phyloP scores from a whole-genome alignment of 1,140 invertebrate species.

The Coboldia fuscipes region DNA sequence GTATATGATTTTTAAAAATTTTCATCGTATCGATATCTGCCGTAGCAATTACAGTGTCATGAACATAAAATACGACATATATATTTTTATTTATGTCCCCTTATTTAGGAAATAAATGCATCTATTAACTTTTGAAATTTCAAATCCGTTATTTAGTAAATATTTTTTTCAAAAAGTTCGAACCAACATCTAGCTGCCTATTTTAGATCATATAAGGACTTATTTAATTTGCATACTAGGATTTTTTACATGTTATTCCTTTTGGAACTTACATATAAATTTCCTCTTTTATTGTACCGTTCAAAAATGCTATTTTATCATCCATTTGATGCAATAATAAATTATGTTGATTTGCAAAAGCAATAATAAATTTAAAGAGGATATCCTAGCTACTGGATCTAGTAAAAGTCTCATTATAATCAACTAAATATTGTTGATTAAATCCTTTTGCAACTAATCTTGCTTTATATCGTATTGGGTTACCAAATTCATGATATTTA shows the following conservation, averaged over 20 bases:
- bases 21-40: conserved; percentile 2
- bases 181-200: conserved; percentile 17
- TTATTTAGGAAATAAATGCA: conserved; percentile 8
- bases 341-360: conserved; percentile 14
- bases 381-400: conserved; percentile 11
- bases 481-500: conserved; percentile 5
- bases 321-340: conserved; percentile 14
- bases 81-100: conserved; percentile 2
- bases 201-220: conserved; percentile 21
- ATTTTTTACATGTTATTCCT: conserved; percentile 8
- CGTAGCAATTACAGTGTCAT: conserved; percentile 7
- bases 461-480: conserved; percentile 14
- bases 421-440: conserved; percentile 15
- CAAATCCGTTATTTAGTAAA: conserved; percentile 10
- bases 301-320: conserved; percentile 19
- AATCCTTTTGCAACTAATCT: conserved; percentile 22
- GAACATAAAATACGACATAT: conserved; percentile 8
- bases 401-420: conserved; percentile 17
- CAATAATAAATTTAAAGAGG: conserved; percentile 15
- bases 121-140: conserved; percentile 8
- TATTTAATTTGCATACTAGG: conserved; percentile 15
- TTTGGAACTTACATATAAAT: conserved; percentile 21
- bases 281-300: conserved; percentile 21
- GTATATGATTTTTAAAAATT: neutral
- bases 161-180: conserved; percentile 10